Base-by-base conservation (phyloP, 2,888 invertebrate species). In the Torymus tubicola region DNA sequence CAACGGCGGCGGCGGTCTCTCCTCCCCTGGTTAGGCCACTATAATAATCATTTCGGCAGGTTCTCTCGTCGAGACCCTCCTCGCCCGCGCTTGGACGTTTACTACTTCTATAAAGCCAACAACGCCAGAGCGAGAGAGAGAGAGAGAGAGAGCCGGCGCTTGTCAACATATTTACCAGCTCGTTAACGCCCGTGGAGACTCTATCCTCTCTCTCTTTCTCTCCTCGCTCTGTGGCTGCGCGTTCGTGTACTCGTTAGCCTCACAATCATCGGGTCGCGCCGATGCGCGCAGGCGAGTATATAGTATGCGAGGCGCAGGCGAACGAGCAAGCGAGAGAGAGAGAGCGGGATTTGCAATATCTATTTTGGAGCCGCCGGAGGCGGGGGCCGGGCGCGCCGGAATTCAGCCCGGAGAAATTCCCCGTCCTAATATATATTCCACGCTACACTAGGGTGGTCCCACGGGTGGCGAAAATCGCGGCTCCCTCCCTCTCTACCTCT, bases 81-180 rank as follows among this genome's bases (percentile, higher is more conserved):
- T 80, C 71, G 42, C 64, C 55, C 24, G 53, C 83, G 83, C 65
- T 70, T 42, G 53, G 57, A 53, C 71, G 24, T 81, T 79, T 76
- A 74, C 78, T 76, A 73, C 81, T 79, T 75, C 71, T 79, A 73
- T 79, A 82, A 80, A 80, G 80, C 61, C 69, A 74, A 74, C 73
- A 70, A 60, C 71, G 67, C 83, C 73, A 82, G 77, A 21, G 21
- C 5, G 42, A 31, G 31, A 21, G 21, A 42, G 42, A 31, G 31
- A 31, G 31, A 31, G 31, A 31, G 31, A 31, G 31, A 42, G 42
- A 42, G 42, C 86, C 67, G 76, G 88, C 88, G 88, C 89, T 88
- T 89, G 90, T 90, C 90, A 90, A 90, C 90, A 90, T 90, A 90
- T 89, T 90, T 90, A 89, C 90, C 88, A 89, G 89, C 90, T 90